These are phyloP conservation scores for Machimus rusticus DNA, from an alignment of 2,888 invertebrate species.

Conservation along the genomic window DNA sequence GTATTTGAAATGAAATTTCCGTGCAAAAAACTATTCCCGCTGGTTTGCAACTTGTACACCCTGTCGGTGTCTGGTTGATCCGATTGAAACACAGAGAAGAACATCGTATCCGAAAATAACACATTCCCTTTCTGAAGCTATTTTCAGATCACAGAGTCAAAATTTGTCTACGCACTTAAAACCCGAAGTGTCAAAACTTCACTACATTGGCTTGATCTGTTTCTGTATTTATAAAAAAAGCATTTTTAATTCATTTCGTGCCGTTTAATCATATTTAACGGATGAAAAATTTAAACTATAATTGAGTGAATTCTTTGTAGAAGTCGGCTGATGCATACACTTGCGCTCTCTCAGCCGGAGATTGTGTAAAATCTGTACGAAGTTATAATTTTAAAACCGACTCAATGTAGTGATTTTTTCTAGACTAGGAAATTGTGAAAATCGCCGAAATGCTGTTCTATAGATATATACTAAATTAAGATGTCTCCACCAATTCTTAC, in stretches of 20 bases:
- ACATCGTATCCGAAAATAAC: slow-evolving; percentile 51
- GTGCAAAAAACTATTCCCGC: not conserved
- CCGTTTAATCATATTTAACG: not conserved
- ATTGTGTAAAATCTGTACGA: not conserved
- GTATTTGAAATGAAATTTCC: not conserved
- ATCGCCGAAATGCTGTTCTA: not conserved
- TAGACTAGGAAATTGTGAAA: not conserved
- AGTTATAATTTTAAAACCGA: not conserved
- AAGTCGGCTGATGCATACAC: not conserved
- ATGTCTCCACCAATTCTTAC: slow-evolving; percentile 9
- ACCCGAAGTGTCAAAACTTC: slow-evolving; percentile 46
- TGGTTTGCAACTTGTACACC: slow-evolving; percentile 23
- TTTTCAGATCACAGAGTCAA: slow-evolving; percentile 55
- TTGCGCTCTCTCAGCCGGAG: not conserved
- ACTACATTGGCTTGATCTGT: slow-evolving; percentile 4
- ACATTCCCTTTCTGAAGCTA: slow-evolving; percentile 57
- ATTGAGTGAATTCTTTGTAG: not conserved
- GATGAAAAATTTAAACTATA: not conserved
- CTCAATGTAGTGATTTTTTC: not conserved
- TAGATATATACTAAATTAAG: not conserved
- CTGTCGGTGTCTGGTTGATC: slow-evolving; percentile 16
- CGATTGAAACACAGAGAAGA: slow-evolving; percentile 27
- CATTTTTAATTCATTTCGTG: slow-evolving; percentile 6
- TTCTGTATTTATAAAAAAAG: not conserved
- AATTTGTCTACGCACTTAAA: slow-evolving; percentile 53